Evolutionary conservation across 1,140 invertebrate species (phyloP).

Genomic region (Drosophila oshimai): DNA sequence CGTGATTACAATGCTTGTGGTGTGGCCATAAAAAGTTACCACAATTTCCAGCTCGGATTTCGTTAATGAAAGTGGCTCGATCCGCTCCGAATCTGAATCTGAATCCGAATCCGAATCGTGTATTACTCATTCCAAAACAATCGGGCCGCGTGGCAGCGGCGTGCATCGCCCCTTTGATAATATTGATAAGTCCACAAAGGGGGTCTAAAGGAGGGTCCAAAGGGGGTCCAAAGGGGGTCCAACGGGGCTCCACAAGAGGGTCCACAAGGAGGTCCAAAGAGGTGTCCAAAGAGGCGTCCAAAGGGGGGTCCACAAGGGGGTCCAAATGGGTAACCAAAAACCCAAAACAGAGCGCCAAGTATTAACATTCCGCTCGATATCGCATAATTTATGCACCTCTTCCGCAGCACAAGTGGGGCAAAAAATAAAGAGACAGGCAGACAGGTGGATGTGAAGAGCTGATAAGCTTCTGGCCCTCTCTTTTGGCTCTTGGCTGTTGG

Average conservation of each 20-base stretch:
- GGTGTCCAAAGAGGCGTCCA: no score
- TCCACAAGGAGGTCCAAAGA: no score
- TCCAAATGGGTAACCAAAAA: conserved; percentile 5
- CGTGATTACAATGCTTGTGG: conserved; percentile 21
- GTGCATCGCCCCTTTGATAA: conserved; percentile 14
- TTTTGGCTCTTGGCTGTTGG: conserved; percentile 11
- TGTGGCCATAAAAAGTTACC: conserved; percentile 13
- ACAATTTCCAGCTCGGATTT: conserved; percentile 14
- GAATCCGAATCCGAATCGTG: neutral
- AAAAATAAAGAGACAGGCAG: neutral
- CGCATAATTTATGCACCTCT: conserved; percentile 63
- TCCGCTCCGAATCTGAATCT: neutral
- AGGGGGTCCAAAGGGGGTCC: conserved; percentile 29
- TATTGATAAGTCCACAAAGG: conserved; percentile 7
- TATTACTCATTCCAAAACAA: neutral
- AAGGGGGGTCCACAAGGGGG: no score
- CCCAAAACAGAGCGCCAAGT: conserved; percentile 5
- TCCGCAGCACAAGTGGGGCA: conserved; percentile 12
- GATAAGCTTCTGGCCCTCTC: conserved; percentile 18
- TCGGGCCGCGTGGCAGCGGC: conserved; percentile 18
- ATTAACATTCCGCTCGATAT: conserved; percentile 41
- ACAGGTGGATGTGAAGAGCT: neutral
- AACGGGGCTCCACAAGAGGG: no score
- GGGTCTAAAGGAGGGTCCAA: no score
- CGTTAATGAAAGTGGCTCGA: conserved; percentile 25